Base-by-base conservation (phyloP, 2,113 vertebrate genomes). In the Perccottus glenii region DNA sequence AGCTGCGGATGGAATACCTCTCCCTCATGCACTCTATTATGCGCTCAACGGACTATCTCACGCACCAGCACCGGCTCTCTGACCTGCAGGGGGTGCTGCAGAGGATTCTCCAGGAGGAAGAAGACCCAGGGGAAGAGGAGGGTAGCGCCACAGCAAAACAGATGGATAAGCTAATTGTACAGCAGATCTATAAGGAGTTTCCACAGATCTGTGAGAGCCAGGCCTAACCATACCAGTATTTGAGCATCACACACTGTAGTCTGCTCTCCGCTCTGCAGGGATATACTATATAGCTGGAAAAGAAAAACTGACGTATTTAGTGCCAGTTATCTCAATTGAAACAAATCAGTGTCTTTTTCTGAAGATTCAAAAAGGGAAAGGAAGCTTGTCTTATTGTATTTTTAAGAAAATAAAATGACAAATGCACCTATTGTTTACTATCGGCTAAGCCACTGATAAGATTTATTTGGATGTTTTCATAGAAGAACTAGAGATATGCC, bases 1-100 rank as follows among this genome's bases (percentile, higher is more conserved):
- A 99, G 98, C 87, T 99, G 82, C 91, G 98, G 69, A 96, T 97
- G 96, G 96, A 99, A 87, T 98, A 98, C 83, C 93, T 99, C 1
- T 98, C 97, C 51, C 94, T 99, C 88, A 98, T 99, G 96, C 95
- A 96, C 35, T 94, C 96, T 6, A 94, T 98, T 81, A 92, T 99
- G 60, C 94, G 95, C 88, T 95, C 96, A 66, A 98, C 98, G 0
- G 93, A 95, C 74, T 99, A 98, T 83, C 88, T 96, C 48, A 94
- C 98, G 85, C 98, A 99, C 84, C 93, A 89, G 79, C 98, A 99
- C 88, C 95, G 97, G 27, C 88, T 96, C 1, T 12, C 91, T 0
- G 98, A 99, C 91, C 93, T 99, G 84, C 95, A 94, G 84, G 94
- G 92, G 46, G 92, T 91, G 3, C 81, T 99, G 85, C 95, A 95